Conservation (phyloP, 92 coral and sea anemone species). For the Chrysogorgia sp. region DNA sequence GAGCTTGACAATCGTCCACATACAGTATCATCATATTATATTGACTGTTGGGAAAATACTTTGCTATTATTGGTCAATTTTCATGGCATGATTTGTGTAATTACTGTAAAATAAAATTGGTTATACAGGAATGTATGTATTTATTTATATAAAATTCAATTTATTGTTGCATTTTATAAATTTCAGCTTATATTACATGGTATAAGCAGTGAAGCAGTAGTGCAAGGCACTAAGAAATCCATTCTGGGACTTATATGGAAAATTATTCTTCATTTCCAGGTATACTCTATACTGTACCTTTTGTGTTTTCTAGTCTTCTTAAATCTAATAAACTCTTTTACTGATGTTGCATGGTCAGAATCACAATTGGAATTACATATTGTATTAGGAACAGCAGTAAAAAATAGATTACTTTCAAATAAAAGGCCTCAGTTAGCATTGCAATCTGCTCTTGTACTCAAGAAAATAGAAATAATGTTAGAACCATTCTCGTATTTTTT, state of each 20-base stretch:
- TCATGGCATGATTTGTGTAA: no score
- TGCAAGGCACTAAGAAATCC: slow-evolving; percentile 80
- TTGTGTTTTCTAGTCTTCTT: neutral
- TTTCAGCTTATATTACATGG: slow-evolving; percentile 88
- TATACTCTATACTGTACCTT: no score
- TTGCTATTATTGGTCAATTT: no score
- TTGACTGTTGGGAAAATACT: neutral
- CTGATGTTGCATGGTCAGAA: neutral
- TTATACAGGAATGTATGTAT: neutral
- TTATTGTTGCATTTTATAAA: neutral
- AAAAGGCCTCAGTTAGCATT: no score
- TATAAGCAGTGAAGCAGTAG: slow-evolving; percentile 83
- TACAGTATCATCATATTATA: no score
- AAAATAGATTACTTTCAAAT: no score
- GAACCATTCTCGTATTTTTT: no score
- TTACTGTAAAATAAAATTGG: neutral
- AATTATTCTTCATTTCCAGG: slow-evolving; percentile 96
- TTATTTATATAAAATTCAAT: neutral
- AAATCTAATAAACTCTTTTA: neutral
- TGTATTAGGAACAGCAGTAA: no score
- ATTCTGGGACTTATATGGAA: slow-evolving; percentile 94
- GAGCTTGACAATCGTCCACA: no score
- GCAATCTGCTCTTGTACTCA: no score
- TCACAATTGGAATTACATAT: no score
- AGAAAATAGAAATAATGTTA: no score